Conservation (phyloP, 2,797 vertebrate genomes). For the Acipenser transmontanus region DNA sequence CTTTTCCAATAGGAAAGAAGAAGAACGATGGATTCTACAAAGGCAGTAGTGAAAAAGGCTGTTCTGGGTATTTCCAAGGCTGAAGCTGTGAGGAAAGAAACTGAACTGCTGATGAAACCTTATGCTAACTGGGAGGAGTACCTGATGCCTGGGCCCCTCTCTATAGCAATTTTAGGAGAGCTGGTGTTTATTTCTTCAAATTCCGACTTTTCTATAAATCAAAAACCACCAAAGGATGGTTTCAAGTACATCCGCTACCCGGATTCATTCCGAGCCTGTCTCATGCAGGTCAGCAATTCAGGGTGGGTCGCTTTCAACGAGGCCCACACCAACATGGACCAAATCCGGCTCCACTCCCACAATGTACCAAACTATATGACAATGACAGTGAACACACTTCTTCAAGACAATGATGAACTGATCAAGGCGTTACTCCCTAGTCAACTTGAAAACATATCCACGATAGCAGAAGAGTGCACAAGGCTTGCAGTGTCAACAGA, state of each 20-base stretch:
- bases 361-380: too few relatives aligned
- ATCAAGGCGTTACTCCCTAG: too few relatives aligned
- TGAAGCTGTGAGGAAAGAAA: too few relatives aligned
- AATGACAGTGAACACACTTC: too few relatives aligned
- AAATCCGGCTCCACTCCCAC: constrained; percentile 22
- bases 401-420: neutral
- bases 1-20: too few relatives aligned
- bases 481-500: too few relatives aligned
- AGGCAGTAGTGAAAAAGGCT: neutral
- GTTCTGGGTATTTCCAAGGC: constrained; percentile 11
- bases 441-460: too few relatives aligned
- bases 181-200: too few relatives aligned
- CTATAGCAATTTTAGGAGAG: constrained; percentile 28
- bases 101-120: neutral
- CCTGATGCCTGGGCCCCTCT: constrained; percentile 26
- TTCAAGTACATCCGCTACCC: constrained; percentile 30
- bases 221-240: constrained; percentile 16
- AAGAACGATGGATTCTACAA: too few relatives aligned
- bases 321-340: constrained; percentile 35
- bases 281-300: too few relatives aligned
- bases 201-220: constrained; percentile 4
- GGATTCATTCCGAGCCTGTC: constrained; percentile 29
- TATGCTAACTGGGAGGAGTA: constrained; percentile 35
- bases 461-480: too few relatives aligned
- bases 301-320: constrained; percentile 33